A percentile compares a stretch with the other conserved stretches of the same genome.
Evolutionary conservation across 2,113 vertebrate species (phyloP).

Genomic region (Echinops telfairi): DNA sequence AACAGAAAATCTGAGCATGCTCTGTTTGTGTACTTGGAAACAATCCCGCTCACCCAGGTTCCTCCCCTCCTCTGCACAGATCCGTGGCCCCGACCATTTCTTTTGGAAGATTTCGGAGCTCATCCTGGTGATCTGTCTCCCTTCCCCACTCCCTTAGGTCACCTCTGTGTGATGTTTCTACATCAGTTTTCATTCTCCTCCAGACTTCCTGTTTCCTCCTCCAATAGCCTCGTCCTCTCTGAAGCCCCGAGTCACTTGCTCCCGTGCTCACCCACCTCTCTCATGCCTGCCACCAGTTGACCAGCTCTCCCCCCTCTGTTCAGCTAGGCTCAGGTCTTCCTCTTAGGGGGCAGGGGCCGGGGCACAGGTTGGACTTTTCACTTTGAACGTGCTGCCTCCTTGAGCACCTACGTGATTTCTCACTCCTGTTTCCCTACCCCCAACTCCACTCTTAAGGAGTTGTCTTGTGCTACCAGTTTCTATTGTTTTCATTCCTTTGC

Average conservation of each 20-base stretch:
- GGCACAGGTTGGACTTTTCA: neutral
- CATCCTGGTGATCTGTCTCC: neutral
- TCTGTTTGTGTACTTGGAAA: neutral
- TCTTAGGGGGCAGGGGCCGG: neutral
- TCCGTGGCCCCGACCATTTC: neutral
- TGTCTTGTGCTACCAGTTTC: neutral
- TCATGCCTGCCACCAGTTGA: fast-evolving
- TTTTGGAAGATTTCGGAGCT: neutral
- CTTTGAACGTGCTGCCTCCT: neutral
- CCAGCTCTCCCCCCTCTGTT: neutral
- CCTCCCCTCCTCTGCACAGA: neutral
- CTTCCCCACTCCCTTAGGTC: neutral
- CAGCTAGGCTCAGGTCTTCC: neutral
- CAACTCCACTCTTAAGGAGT: neutral
- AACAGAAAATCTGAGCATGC: neutral
- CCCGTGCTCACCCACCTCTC: neutral
- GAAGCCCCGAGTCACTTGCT: neutral
- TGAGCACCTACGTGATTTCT: neutral
- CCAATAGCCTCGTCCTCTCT: neutral
- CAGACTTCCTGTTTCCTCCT: neutral
- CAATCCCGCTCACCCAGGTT: neutral
- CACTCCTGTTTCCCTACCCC: neutral
- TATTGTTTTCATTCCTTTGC: neutral
- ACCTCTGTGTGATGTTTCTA: neutral
- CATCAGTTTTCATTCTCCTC: neutral